Evolutionary conservation across 92 coral and sea anemone genomes (phyloP), one percentile per base, ranked within the genome.

Genomic region (Phymanthus crucifer): DNA sequence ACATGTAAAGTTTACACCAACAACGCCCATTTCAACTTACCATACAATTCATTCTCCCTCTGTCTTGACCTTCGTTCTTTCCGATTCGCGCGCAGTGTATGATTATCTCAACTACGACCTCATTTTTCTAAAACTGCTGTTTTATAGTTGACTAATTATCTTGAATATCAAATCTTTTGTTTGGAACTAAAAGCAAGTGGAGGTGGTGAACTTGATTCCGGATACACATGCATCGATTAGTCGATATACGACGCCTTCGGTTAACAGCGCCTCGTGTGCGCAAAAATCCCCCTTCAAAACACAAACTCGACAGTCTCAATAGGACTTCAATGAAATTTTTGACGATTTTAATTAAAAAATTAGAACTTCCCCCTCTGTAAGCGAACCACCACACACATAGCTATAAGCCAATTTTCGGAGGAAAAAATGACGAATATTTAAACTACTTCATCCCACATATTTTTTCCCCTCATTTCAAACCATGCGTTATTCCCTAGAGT

Each of bases 151-250:
- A 29, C 27, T 27, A 61, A 24, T 61, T 61, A 61, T 61, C 68
- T 61, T 27, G 34, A 27, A 2, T 0, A 61, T 61, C 68, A 29
- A 24, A 61, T 61, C 68, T 61, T 29, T 27, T 61, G 14, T 61
- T 61, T 61, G 33, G 14, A 13, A 13, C 33, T 61, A 61, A 61
- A 61, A 61, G 68, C 68, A 61, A 61, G 68, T 61, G 68, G 68
- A 61, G 68, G 68, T 61, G 68, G 68, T 34, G 68, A 61, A 29
- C 68, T 61, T 61, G 36, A 61, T 24, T 61, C 68, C 68, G 68
- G 68, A 61, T 27, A 61, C 68, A 61, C 68, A 54, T 18, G 61
- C 64, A 29, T 24, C 34, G 64, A 61, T 61, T 24, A 61, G 34
- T 29, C 68, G 17, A 61, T 7, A 27, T 29, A 61, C 26, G 68